A percentile compares a stretch with the other conserved stretches of the same genome.
Evolutionary conservation across 92 coral and sea anemone species (phyloP).

Genomic region (Desmophyllum pertusum): DNA sequence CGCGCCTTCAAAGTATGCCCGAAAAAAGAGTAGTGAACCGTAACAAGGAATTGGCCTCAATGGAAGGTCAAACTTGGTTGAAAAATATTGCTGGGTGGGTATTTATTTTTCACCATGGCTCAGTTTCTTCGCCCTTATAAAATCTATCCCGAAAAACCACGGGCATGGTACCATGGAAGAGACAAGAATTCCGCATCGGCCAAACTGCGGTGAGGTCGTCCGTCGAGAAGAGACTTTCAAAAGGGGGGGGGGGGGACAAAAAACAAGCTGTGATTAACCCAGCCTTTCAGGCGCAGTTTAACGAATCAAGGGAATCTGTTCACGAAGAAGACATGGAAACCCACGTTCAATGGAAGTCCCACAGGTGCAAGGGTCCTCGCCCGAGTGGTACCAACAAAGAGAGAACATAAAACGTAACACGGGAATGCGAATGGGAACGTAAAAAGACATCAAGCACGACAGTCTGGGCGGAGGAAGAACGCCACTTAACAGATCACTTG

Average conservation of each 20-base stretch:
- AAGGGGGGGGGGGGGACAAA: too few species aligned
- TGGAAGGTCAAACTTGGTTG: neutral
- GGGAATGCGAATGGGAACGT: conserved; percentile 27
- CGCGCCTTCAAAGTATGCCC: too few species aligned
- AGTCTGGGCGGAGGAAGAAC: neutral
- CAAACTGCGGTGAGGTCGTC: conserved; percentile 18
- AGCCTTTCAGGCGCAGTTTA: neutral
- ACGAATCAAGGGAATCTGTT: conserved; percentile 3
- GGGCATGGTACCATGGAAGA: conserved; percentile 28
- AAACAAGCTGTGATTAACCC: conserved; percentile 25
- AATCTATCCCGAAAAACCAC: conserved; percentile 10
- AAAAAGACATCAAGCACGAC: neutral
- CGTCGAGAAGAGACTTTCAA: conserved; percentile 20
- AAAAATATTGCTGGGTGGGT: neutral
- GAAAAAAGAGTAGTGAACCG: neutral
- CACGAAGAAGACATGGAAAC: conserved; percentile 15
- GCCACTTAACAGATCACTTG: conserved; percentile 16
- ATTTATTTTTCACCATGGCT: conserved; percentile 8
- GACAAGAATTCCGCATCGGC: conserved; percentile 32
- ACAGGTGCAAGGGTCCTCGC: neutral
- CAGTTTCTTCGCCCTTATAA: conserved; percentile 2
- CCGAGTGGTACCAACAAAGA: conserved; percentile 29
- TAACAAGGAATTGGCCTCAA: neutral
- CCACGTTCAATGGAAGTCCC: conserved; percentile 25
- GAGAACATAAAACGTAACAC: conserved; percentile 28